Conservation (phyloP, 2,797 vertebrate genomes). For the Chelmon rostratus region DNA sequence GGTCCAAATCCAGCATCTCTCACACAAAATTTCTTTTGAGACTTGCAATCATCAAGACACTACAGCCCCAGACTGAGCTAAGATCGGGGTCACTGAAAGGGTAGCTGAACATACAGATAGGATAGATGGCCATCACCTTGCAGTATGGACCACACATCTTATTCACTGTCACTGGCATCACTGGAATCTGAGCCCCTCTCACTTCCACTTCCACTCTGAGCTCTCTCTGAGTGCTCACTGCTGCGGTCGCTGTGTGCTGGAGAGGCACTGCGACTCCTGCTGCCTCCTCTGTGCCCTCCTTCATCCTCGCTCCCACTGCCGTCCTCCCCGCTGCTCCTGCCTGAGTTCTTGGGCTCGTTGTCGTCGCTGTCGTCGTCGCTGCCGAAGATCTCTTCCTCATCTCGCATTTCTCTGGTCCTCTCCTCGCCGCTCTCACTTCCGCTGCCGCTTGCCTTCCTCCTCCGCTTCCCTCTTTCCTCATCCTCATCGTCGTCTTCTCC, state of each 20-base stretch:
- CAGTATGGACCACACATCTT: constrained; percentile 45
- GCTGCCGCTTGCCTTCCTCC: constrained; percentile 79
- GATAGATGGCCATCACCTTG: not conserved
- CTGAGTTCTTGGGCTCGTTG: constrained; percentile 80
- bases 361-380: constrained; percentile 91
- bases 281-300: constrained; percentile 71
- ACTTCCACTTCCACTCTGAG: constrained; percentile 85
- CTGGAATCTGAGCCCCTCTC: constrained; percentile 90
- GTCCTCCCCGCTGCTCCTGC: constrained; percentile 82
- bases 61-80: constrained; percentile 22
- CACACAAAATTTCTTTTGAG: constrained; percentile 10
- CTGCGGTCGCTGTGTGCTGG: constrained; percentile 87
- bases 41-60: constrained; percentile 33
- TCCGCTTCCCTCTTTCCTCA: constrained; percentile 72
- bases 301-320: constrained; percentile 82
- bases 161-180: constrained; percentile 91
- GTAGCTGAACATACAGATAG: constrained; percentile 16
- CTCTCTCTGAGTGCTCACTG: constrained; percentile 90
- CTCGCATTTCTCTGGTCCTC: constrained; percentile 87
- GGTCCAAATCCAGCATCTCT: constrained; percentile 21
- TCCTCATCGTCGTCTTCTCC: constrained; percentile 74
- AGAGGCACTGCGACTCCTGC: constrained; percentile 86
- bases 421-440: constrained; percentile 88
- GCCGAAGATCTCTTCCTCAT: constrained; percentile 94
- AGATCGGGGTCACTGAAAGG: constrained; percentile 12